Base-by-base conservation (phyloP, 2,113 vertebrate species). In the Neoarius graeffei region DNA sequence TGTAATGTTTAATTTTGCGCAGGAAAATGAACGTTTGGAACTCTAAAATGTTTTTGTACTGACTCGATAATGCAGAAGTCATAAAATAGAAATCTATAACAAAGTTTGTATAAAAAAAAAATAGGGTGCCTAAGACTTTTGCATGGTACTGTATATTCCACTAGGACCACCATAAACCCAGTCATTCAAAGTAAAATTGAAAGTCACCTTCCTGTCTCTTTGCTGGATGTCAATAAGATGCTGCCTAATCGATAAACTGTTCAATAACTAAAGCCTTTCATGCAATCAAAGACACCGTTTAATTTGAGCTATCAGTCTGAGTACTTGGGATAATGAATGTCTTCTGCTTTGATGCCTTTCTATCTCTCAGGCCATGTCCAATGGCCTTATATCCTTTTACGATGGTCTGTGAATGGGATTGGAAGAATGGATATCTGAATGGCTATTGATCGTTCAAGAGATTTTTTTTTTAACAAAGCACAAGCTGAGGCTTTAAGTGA, bases 211-310 rank as follows among this genome's bases (percentile, higher is more conserved):
- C 54, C 11, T 82, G 60, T 74, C 86, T 60, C 67, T 59, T 76
- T 67, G 35, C 59, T 42, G 13, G 35, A 19, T 66, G 57, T 88
- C 76, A 50, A 89, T 86, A 77, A 89, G 89, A 86, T 81, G 13
- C 4, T 23, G 19, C 48, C 25, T 8, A 27, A 90, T 92, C 77
- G 20, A 87, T 90, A 83, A 52, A 80, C 27, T 27, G 76, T 85
- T 92, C 86, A 88, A 85, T 89, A 90, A 90, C 84, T 85, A 83
- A 87, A 90, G 81, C 50, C 50, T 83, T 82, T 88, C 35, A 77
- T 42, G 50, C 74, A 73, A 67, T 79, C 66, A 50, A 50, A 82
- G 50, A 66, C 66, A 48, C 60, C 27, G 42, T 82, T 67, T 86
- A 88, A 69, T 83, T 69, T 88, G 60, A 82, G 73, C 52, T 35